Conservation (phyloP, 2,113 vertebrate genomes). For the Alces alces region DNA sequence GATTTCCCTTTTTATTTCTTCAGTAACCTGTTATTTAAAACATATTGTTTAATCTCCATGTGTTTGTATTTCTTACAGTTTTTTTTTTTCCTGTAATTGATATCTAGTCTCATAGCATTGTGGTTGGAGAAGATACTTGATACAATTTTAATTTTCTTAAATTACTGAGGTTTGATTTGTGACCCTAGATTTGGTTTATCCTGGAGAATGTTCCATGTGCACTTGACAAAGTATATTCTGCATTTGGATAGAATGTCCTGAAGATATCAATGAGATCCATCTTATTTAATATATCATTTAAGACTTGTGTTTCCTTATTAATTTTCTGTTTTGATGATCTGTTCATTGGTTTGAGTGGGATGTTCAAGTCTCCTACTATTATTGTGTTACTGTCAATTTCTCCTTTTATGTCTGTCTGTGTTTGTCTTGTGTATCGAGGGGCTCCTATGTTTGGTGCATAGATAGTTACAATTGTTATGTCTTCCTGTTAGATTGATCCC, state of each 20-base stretch:
- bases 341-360: not conserved
- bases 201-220: not conserved
- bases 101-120: not conserved
- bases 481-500: not conserved
- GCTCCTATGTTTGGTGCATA: not conserved
- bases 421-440: not conserved
- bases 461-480: not conserved
- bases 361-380: not conserved
- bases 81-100: not conserved
- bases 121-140: not conserved
- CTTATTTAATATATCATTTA: not conserved
- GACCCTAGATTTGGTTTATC: not conserved
- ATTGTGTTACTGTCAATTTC: not conserved
- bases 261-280: not conserved
- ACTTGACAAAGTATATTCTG: not conserved
- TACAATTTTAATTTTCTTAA: not conserved
- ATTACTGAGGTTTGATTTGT: not conserved
- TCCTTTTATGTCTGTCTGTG: not conserved
- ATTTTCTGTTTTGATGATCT: not conserved
- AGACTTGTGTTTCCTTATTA: not conserved
- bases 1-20: not conserved
- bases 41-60: not conserved
- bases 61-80: not conserved
- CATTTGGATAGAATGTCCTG: not conserved
- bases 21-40: not conserved